phyloP scores from a whole-genome alignment of 2,113 vertebrate species.

The Eidolon helvum region DNA sequence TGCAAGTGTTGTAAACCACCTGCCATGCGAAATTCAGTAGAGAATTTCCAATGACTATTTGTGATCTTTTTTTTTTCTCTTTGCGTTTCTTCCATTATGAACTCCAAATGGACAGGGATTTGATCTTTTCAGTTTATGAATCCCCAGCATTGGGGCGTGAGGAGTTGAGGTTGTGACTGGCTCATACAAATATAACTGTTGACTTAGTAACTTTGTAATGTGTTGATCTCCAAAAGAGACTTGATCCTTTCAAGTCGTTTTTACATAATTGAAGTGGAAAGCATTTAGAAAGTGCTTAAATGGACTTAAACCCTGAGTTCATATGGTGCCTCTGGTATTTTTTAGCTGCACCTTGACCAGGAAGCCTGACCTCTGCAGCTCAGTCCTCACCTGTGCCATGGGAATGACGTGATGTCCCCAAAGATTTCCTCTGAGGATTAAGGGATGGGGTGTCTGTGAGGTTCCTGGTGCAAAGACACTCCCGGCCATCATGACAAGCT shows the following conservation, averaged over 20 bases:
- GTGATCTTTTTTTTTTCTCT: not conserved
- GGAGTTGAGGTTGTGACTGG: not conserved
- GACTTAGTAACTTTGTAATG: not conserved
- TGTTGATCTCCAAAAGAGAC: not conserved
- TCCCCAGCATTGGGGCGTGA: not conserved
- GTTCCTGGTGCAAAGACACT: not conserved
- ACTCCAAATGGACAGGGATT: not conserved
- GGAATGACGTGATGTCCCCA: fast-evolving
- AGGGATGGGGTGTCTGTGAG: fast-evolving
- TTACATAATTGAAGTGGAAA: not conserved
- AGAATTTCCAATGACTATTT: not conserved
- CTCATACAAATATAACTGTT: not conserved
- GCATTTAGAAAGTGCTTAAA: not conserved
- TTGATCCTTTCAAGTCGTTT: not conserved
- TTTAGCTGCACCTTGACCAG: no score
- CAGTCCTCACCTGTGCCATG: not conserved
- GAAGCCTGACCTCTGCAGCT: not conserved
- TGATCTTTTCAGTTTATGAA: not conserved
- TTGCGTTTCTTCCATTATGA: not conserved
- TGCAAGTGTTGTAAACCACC: not conserved
- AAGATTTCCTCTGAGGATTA: not conserved
- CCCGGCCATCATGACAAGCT: fast-evolving
- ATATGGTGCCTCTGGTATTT: not conserved
- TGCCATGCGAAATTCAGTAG: not conserved
- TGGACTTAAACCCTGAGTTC: not conserved